Evolutionary conservation across 2,113 vertebrate genomes (phyloP).

Genomic region (Arenaria interpres): DNA sequence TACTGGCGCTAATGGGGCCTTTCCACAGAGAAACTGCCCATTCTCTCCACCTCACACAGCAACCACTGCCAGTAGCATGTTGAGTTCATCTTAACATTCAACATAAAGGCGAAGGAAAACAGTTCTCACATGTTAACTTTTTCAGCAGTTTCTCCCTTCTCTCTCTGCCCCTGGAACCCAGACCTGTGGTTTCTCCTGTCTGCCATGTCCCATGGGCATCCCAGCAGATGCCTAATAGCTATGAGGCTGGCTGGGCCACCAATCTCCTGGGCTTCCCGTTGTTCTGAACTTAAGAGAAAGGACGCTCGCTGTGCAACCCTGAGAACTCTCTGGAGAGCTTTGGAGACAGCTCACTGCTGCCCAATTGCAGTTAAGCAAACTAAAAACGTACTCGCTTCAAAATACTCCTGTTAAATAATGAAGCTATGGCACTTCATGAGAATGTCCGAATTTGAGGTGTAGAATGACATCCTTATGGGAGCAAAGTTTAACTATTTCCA

Average conservation of each 20-base stretch:
- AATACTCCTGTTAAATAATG: background rate
- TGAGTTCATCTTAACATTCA: background rate
- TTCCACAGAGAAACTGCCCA: background rate
- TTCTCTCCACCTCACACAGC: background rate
- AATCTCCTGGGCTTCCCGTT: background rate
- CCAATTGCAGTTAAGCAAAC: background rate
- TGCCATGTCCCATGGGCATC: background rate
- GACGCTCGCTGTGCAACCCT: background rate
- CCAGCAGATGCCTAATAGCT: background rate
- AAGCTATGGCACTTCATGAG: too few species aligned
- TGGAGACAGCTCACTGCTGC: background rate
- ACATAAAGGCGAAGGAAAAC: too few species aligned
- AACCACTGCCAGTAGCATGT: background rate
- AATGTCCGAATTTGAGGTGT: background rate
- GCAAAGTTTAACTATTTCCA: background rate
- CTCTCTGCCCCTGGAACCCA: background rate
- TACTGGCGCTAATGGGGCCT: too few species aligned
- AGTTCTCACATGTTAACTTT: background rate
- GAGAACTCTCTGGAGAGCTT: background rate
- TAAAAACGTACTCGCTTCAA: background rate
- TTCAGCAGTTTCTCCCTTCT: background rate
- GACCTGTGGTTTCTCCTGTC: background rate
- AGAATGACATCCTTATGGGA: background rate
- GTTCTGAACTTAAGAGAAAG: background rate
- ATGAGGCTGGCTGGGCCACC: background rate